Evolutionary conservation across 2,888 invertebrate genomes (phyloP), one percentile per base, ranked within the genome.

Genomic region (Phorcus lineatus): DNA sequence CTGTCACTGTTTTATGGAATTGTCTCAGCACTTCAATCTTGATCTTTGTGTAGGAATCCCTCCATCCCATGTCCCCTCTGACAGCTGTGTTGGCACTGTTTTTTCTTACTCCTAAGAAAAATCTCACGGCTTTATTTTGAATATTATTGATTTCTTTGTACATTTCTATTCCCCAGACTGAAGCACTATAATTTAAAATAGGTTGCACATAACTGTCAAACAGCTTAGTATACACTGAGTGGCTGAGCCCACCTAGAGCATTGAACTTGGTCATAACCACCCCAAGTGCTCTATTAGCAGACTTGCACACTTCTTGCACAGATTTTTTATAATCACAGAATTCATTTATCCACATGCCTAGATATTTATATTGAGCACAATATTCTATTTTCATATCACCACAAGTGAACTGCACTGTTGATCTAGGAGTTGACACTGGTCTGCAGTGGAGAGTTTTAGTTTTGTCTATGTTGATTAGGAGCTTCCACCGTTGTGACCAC

Each of bases 161-260:
- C 66, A 66, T 24, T 4, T 66, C 19, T 4, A 66, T 66, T 3
- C 66, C 28, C 66, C 66, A 66, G 36, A 36, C 36, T 4, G 36
- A 36, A 36, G 36, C 36, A n/a, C 66, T 66, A 11, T 24, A 66
- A 24, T 66, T 66, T 4, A 24, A 11, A 22, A 66, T 66, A 22
- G 66, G 66, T 24, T 66, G 24, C 19, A 66, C 66, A 66, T 66
- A 66, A 11, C 66, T 66, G 62, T 62, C 62, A 62, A 62, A 62
- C 62, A 62, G 62, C 62, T 62, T n/a, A 16, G 19, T 9, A 22
- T 66, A 66, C 28, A 66, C 66, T 9, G 66, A 66, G 66, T 66
- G 66, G 11, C 66, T 66, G 2, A 22, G 66, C 2, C 66, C 66
- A 66, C 66, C 66, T 4, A 66, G 66, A 24, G 22, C 28, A 11